Conservation (phyloP, 2,888 invertebrate genomes). For the Mesochorus sp. region DNA sequence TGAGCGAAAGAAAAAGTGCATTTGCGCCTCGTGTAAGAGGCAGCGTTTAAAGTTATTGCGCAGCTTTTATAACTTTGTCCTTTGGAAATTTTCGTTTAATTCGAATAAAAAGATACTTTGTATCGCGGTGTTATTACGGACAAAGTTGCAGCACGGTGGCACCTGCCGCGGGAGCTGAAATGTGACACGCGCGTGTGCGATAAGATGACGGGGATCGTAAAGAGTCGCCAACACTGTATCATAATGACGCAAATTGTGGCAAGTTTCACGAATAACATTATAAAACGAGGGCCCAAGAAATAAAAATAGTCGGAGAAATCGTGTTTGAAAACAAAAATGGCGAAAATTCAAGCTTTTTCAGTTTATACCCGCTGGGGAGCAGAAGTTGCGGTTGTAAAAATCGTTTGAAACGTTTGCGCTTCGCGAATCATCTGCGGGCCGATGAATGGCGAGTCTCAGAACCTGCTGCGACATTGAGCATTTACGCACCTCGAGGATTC, state of each 20-base stretch:
- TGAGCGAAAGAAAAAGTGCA: too few relatives aligned
- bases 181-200: too few relatives aligned
- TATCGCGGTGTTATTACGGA: too few relatives aligned
- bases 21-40: too few relatives aligned
- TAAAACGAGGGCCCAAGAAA: slow-evolving; percentile 32
- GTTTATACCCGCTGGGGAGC: not conserved
- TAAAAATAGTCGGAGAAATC: not conserved
- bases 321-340: not conserved
- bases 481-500: slow-evolving; percentile 72
- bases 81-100: too few relatives aligned
- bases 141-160: too few relatives aligned
- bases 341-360: slow-evolving; percentile 20
- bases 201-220: too few relatives aligned
- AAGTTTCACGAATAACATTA: slow-evolving; percentile 37
- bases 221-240: too few relatives aligned
- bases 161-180: too few relatives aligned
- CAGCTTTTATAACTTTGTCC: too few relatives aligned
- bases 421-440: slow-evolving; percentile 11
- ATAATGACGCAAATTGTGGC: slow-evolving; percentile 66
- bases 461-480: slow-evolving; percentile 47
- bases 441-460: slow-evolving; percentile 26
- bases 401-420: slow-evolving; percentile 37
- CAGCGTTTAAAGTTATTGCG: too few relatives aligned
- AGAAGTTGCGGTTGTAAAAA: slow-evolving; percentile 45
- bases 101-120: too few relatives aligned